Evolutionary conservation across 2,113 vertebrate genomes (phyloP), one percentile per base, ranked within the genome.

Genomic region (Solea senegalensis): DNA sequence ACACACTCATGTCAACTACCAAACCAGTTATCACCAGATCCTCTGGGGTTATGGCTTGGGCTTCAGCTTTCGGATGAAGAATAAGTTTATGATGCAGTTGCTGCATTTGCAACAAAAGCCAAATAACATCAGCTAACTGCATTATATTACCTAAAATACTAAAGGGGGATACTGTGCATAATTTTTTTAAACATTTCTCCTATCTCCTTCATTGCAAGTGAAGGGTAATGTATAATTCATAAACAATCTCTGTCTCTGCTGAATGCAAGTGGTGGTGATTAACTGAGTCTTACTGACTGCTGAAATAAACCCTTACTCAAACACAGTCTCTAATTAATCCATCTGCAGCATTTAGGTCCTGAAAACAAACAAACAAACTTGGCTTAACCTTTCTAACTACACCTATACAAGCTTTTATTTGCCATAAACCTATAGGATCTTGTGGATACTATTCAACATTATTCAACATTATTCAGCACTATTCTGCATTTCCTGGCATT

Each of bases 381-480:
- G 21, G 21, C 27, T 10, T 7, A 48, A 62, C 44, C 28, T n/a
- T 44, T 59, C 11, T 45, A 49, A 44, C 5, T 34, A 13, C 46
- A 39, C 8, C 34, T 11, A 39, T 41, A 68, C 34, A 46, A 46
- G 27, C 16, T 14, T 80, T 21, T 62, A n/a, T 28, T 14, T 26
- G 54, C 69, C 81, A 77, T 88, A 81, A 77, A 28, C 40, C 34
- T 57, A 45, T 14, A 52, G 84, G 72, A 86, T 86, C 82, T 72
- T 61, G 73, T 60, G 52, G 49, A 45, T 57, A 43, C 66, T 57
- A 74, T 80, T 80, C 70, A 82, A 62, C 73, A 72, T 21, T 21
- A 21, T 21, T 21, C 21, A 21, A 21, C 21, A 21, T 21, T 80
- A 72, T 50, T 21, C 21, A 21, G 78, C 67, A 65, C 45, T 83